phyloP scores from a whole-genome alignment of 2,888 invertebrate species.

The Hemistola chrysoprasaria region DNA sequence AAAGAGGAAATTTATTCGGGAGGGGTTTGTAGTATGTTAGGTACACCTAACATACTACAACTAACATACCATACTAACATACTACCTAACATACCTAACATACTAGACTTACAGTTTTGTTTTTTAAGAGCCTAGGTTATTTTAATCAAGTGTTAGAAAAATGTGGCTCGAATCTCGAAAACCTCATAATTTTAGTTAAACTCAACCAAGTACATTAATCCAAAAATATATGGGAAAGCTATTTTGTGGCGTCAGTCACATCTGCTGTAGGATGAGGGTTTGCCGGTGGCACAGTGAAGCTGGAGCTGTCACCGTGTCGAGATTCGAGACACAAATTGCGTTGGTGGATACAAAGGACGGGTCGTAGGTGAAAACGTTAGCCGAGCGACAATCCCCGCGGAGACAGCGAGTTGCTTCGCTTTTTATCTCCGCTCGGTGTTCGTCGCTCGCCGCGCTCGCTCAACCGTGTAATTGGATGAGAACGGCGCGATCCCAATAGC shows the following conservation, averaged over 20 bases:
- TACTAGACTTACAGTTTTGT: too few relatives aligned
- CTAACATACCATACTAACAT: too few relatives aligned
- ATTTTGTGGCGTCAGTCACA: slow-evolving; percentile 12
- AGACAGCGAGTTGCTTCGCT: slow-evolving; percentile 70
- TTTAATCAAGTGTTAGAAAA: too few relatives aligned
- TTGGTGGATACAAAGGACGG: slow-evolving; percentile 50
- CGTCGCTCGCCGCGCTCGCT: slow-evolving; percentile 73
- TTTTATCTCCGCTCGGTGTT: slow-evolving; percentile 72
- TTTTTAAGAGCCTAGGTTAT: too few relatives aligned
- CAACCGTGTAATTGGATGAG: slow-evolving; percentile 83
- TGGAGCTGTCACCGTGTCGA: slow-evolving; percentile 37
- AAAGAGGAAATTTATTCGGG: too few relatives aligned
- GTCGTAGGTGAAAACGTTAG: slow-evolving; percentile 75
- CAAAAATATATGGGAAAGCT: too few relatives aligned
- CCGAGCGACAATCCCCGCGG: slow-evolving; percentile 77
- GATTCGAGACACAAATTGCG: slow-evolving; percentile 44
- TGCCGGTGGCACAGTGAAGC: slow-evolving; percentile 13
- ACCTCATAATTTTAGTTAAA: too few relatives aligned
- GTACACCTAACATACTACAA: too few relatives aligned
- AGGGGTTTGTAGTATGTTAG: too few relatives aligned
- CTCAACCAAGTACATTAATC: too few relatives aligned
- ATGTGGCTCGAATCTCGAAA: too few relatives aligned
- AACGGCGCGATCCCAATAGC: slow-evolving; percentile 81
- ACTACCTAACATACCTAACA: too few relatives aligned
- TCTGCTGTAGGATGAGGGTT: slow-evolving; percentile 17